Evolutionary conservation across 1,140 invertebrate genomes (phyloP).

Genomic region (Saxidomus purpurata): DNA sequence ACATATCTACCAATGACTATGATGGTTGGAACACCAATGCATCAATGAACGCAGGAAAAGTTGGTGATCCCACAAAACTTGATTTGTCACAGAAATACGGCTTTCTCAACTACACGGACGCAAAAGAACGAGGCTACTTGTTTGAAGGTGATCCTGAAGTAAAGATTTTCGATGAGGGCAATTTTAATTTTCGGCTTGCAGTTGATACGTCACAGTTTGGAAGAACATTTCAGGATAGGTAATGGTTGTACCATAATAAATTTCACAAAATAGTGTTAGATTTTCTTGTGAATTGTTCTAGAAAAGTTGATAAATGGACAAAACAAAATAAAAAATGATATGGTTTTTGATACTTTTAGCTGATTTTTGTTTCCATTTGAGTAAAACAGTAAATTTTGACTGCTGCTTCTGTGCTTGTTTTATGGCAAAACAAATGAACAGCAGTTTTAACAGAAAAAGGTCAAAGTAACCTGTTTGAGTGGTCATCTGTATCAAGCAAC

Average conservation of each 20-base stretch:
- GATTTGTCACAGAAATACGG: constrained; percentile 77
- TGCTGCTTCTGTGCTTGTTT: no score
- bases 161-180: constrained; percentile 82
- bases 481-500: no score
- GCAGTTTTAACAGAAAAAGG: no score
- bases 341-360: no score
- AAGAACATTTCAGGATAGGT: constrained; percentile 85
- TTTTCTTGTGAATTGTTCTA: no score
- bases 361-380: no score
- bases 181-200: constrained; percentile 81
- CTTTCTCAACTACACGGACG: constrained; percentile 71
- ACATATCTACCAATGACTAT: constrained; percentile 86
- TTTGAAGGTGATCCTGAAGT: constrained; percentile 84
- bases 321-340: no score
- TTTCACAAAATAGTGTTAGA: no score
- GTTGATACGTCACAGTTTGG: constrained; percentile 86
- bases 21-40: constrained; percentile 79
- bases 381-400: no score
- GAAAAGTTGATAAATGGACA: no score
- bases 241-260: background rate
- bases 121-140: constrained; percentile 80
- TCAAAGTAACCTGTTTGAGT: no score
- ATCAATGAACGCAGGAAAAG: constrained; percentile 67
- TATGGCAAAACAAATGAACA: no score
- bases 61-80: constrained; percentile 68